These are phyloP conservation scores for Rhopalosiphum maidis DNA, from an alignment of 1,140 invertebrate species.

Conservation along the genomic window DNA sequence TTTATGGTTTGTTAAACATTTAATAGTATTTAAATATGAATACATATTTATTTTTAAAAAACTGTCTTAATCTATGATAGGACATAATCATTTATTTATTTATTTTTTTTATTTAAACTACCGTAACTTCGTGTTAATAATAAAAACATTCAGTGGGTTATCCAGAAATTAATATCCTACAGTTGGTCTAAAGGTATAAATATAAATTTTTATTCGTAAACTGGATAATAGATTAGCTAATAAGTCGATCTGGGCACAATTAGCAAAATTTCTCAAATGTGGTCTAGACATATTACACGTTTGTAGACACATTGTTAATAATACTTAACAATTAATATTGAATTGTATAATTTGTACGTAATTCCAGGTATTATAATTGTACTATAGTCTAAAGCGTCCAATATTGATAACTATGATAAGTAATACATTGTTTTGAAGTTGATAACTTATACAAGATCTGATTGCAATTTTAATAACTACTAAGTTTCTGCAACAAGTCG, in stretches of 20 bases:
- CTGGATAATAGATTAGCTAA: not conserved
- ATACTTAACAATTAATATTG: not conserved
- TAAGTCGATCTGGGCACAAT: not conserved
- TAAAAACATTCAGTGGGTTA: not conserved
- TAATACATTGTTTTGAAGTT: not conserved
- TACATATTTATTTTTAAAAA: not conserved
- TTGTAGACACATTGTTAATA: not conserved
- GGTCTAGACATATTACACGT: not conserved
- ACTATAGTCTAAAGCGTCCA: not conserved
- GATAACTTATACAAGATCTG: not conserved
- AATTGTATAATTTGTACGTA: not conserved
- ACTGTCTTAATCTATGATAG: not conserved
- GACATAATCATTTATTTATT: not conserved
- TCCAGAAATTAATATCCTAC: not conserved
- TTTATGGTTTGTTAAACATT: not conserved
- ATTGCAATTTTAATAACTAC: not conserved
- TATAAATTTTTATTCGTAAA: not conserved
- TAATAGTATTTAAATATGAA: not conserved
- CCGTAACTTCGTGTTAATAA: not conserved
- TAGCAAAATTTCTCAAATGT: not conserved
- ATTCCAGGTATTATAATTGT: not conserved
- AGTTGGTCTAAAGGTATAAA: not conserved
- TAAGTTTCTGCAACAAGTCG: not conserved
- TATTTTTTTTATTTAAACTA: not conserved
- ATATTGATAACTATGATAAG: constrained; percentile 4